Evolutionary conservation across 92 coral and sea anemone genomes (phyloP).

Genomic region (Porites lobata): DNA sequence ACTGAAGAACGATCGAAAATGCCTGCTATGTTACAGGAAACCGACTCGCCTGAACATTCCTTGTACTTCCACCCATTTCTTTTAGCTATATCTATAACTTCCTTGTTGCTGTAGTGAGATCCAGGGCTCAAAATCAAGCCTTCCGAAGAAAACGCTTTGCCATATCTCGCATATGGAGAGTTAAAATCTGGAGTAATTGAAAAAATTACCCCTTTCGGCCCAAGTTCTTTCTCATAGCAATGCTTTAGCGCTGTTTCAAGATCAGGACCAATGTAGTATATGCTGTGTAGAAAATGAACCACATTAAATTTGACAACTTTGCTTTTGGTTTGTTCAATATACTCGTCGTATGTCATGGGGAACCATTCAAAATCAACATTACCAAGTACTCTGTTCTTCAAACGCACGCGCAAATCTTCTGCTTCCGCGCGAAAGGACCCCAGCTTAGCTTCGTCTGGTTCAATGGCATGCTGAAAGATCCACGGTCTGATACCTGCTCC

Average conservation of each 20-base stretch:
- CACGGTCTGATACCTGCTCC: neutral
- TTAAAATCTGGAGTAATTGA: neutral
- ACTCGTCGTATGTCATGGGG: slow-evolving; percentile 6
- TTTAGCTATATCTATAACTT: neutral
- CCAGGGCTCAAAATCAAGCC: neutral
- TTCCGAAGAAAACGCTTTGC: neutral
- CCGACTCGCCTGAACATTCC: neutral
- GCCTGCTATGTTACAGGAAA: neutral
- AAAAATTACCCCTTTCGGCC: neutral
- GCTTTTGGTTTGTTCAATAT: neutral
- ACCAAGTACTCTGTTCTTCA: neutral
- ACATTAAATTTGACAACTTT: slow-evolving; percentile 15
- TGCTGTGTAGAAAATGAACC: slow-evolving; percentile 28
- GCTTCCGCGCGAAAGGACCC: neutral
- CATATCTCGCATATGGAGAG: neutral
- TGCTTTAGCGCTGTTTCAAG: neutral
- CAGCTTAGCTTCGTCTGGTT: slow-evolving; percentile 4
- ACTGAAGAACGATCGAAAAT: slow-evolving; percentile 13
- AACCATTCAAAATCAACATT: slow-evolving; percentile 13
- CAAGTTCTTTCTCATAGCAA: slow-evolving; percentile 26
- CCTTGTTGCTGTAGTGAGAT: slow-evolving; percentile 11
- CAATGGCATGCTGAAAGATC: neutral
- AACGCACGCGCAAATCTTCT: neutral
- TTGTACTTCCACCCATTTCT: neutral
- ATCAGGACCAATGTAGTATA: slow-evolving; percentile 4